Percentiles rank a stretch among this genome's conserved stretches.
These are phyloP conservation scores for Atherinosoma microstoma DNA, from an alignment of 2,797 vertebrate genomes.

Conservation along the genomic window DNA sequence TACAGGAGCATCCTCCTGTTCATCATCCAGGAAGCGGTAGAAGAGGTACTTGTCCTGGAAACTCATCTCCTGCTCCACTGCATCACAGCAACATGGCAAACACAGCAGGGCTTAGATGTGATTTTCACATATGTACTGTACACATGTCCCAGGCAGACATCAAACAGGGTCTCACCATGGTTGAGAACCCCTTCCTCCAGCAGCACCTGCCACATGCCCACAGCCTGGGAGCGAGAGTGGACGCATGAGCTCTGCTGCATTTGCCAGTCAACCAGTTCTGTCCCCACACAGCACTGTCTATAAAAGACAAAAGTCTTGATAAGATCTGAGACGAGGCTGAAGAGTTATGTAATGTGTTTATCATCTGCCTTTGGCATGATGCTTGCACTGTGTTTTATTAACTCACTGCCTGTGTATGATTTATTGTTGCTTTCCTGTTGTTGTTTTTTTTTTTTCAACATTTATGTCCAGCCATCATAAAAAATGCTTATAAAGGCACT, in stretches of 20 bases:
- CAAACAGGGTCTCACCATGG: slow-evolving; percentile 87
- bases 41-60: slow-evolving; percentile 99
- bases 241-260: slow-evolving; percentile 94
- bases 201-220: slow-evolving; percentile 99
- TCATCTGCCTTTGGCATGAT: neutral
- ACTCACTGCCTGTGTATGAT: neutral
- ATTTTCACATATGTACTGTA: neutral
- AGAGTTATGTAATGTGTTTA: slow-evolving; percentile 1
- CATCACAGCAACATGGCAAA: slow-evolving; percentile 13
- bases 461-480: neutral
- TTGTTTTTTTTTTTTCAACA: neutral
- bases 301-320: slow-evolving; percentile 20
- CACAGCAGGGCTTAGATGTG: neutral
- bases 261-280: slow-evolving; percentile 97
- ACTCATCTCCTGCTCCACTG: slow-evolving; percentile 94
- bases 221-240: slow-evolving; percentile 93
- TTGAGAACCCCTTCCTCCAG: slow-evolving; percentile 96
- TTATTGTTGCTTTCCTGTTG: neutral
- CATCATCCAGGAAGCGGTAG: slow-evolving; percentile 97
- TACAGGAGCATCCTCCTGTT: slow-evolving; percentile 87
- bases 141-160: slow-evolving; percentile 8
- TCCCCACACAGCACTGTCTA: slow-evolving; percentile 96
- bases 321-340: neutral
- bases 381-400: neutral
- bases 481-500: neutral